These are phyloP conservation scores for Columbina picui DNA, from an alignment of 2,113 vertebrate genomes.

Conservation along the genomic window DNA sequence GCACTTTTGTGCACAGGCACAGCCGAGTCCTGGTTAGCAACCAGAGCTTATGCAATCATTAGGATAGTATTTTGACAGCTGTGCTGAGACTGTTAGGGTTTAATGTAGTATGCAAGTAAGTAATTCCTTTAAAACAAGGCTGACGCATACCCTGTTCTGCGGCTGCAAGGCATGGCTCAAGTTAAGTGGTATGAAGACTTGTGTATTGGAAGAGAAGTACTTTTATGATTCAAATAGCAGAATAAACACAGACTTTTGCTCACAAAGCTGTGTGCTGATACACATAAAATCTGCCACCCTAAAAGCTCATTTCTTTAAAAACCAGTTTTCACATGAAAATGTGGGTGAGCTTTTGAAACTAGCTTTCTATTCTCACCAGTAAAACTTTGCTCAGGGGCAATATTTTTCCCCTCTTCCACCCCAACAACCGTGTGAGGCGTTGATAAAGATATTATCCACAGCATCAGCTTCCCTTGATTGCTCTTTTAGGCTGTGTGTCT, in stretches of 20 bases:
- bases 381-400: background rate
- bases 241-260: background rate
- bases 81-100: background rate
- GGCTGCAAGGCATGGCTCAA: background rate
- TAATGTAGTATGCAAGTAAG: background rate
- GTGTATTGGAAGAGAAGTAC: background rate
- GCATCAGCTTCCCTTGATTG: slow-evolving; percentile 34
- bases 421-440: background rate
- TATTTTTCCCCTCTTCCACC: background rate
- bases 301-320: background rate
- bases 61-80: background rate
- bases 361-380: background rate
- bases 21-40: background rate
- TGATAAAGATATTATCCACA: slow-evolving; percentile 22
- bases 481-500: slow-evolving; percentile 42
- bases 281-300: background rate
- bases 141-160: background rate
- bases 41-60: background rate
- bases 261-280: background rate
- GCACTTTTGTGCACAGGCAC: background rate
- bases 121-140: background rate
- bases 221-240: background rate
- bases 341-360: background rate
- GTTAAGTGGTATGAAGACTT: background rate
- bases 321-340: background rate